Evolutionary conservation across 2,888 invertebrate genomes (phyloP), one percentile per base, ranked within the genome.

Genomic region (Polymixis flavicincta): DNA sequence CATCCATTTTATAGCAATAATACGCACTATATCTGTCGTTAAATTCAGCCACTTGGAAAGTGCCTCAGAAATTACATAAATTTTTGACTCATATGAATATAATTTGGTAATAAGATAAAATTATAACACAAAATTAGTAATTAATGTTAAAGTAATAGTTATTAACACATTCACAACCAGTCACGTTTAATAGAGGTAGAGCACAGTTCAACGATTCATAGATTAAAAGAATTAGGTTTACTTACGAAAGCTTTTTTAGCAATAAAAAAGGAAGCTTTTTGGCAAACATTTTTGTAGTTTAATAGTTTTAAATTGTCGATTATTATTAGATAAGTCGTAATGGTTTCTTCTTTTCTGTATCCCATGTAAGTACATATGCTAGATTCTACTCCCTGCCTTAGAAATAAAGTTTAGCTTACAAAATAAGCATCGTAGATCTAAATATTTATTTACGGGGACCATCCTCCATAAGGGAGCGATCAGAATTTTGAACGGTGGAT

Each of bases 191-290:
- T 92, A 93, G 91, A 89, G 55, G 88, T 94, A 94, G 92, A 90
- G 93, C 95, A 95, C 94, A 89, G 90, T 93, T 94, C 90, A 94
- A 92, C 85, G 85, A 94, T 93, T 93, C 91, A 93, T 94, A 94
- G 90, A 70, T 60, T 75, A 74, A 92, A 90, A 91, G 88, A 80
- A 78, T 78, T 91, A 91, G 91, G 83, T 85, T 83, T 88, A 92
- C 90, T 89, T 89, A 88, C 86, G 89, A 93, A 94, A 94, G 96
- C 96, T 96, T 96, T 93, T 95, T 95, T 96, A 96, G 96, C 96
- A 84, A 92, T 94, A 93, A 92, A 92, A 83, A 72, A 84, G 85
- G 89, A 89, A 87, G 96, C 96, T 96, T 96, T 94, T 94, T 94
- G 94, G 95, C 95, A 94, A 84, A 87, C 80, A 90, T 89, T 93